A percentile compares a stretch with the other conserved stretches of the same genome.
Conservation (phyloP, 2,888 invertebrate genomes). For the Ctenicera cuprea region DNA sequence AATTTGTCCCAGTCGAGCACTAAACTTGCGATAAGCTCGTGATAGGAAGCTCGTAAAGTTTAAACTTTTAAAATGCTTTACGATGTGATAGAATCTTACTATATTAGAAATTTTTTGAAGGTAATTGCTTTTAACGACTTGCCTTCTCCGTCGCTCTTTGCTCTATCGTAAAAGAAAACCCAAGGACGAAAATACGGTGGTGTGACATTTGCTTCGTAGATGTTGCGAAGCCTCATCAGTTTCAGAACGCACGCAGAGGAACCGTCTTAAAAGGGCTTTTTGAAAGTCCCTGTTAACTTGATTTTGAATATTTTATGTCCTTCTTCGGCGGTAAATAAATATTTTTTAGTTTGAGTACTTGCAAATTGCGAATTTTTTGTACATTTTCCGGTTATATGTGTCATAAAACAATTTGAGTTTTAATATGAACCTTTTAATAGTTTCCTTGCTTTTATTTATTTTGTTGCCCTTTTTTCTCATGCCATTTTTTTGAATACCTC, state of each 20-base stretch:
- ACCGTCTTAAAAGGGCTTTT: conserved; percentile 32
- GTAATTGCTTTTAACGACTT: conserved; percentile 10
- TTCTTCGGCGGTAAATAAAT: conserved; percentile 35
- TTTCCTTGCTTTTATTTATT: no score
- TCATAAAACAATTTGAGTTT: no score
- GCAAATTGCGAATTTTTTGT: no score
- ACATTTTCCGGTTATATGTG: no score
- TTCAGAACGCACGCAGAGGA: conserved; percentile 25
- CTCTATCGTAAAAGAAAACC: background rate
- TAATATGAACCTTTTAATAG: no score
- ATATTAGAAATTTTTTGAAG: conserved; percentile 36
- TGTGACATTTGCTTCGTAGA: conserved; percentile 20
- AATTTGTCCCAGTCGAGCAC: conserved; percentile 56
- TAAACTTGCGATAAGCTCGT: conserved; percentile 49
- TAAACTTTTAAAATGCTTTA: conserved; percentile 59
- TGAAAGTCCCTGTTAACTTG: conserved; percentile 40
- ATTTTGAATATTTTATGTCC: conserved; percentile 42
- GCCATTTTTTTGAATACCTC: no score
- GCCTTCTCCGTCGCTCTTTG: conserved; percentile 2
- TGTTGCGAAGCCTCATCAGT: no score
- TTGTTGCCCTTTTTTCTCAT: no score
- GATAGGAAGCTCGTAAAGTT: conserved; percentile 56
- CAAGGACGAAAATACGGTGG: conserved; percentile 19
- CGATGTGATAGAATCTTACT: conserved; percentile 57
- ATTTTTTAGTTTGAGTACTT: conserved; percentile 35